Base-by-base conservation (phyloP, 2,113 vertebrate species). In the Callipepla californica region DNA sequence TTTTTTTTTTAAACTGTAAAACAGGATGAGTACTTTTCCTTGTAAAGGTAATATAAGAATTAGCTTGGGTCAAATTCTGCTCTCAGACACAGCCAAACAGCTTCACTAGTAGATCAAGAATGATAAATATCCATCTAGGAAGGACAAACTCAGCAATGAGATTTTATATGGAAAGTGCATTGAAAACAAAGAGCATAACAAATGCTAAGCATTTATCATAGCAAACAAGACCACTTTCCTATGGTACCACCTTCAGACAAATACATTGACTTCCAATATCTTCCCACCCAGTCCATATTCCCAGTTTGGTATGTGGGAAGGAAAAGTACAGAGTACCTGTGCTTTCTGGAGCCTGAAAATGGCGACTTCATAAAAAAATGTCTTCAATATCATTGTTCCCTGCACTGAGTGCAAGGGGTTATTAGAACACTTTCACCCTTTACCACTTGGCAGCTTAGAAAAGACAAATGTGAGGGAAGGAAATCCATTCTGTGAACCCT, bases 361-460 rank as follows among this genome's bases (percentile, higher is more conserved):
- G 13, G 81, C 21, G 38, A 55, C 44, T 59, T 51, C 6, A 70
- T 38, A 28, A 26, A 14, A 82, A 19, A 30, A 13, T 32, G 82
- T 81, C 45, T 80, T 3, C 87, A 21, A 83, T 59, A 11, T 74
- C n/a, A 13, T 18, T 69, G 18, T 32, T 40, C 61, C 69, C 77
- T 1, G 0, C 19, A 42, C 3, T 9, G n/a, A 38, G 82, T 32
- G 38, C 5, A 72, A 65, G 32, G 9, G 13, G 2, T 0, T 7
- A 75, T 81, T 65, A 36, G 34, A 96, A 92, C 34, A 79, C 53
- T 75, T 79, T 26, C 28, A 55, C 38, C 26, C 69, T 70, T 17
- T 65, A 44, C 26, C 21, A 34, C 58, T 85, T 82, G 17, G 6
- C 18, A 85, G 15, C 15, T 58, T 89, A 45, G 14, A 17, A 74